Conservation (phyloP, 2,797 vertebrate species). For the Tamandua tetradactyla region DNA sequence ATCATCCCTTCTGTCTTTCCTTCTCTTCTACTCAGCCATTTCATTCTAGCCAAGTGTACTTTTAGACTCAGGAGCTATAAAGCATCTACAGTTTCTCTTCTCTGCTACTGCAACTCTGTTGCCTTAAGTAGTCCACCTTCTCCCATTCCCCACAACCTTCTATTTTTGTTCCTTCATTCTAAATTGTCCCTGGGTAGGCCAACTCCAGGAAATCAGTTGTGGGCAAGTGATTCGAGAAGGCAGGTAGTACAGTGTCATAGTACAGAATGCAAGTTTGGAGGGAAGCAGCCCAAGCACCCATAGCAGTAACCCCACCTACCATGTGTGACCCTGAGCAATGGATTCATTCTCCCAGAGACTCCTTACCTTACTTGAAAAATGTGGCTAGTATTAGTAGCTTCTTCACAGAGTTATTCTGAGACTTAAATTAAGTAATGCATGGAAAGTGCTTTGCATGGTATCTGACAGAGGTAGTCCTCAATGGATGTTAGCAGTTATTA, state of each 20-base stretch:
- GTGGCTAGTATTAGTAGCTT: background rate
- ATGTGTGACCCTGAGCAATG: background rate
- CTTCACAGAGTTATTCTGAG: background rate
- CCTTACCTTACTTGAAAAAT: conserved; percentile 13
- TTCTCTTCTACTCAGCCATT: conserved; percentile 63
- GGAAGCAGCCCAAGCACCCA: background rate
- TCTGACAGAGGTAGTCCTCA: background rate
- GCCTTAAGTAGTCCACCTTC: conserved; percentile 28
- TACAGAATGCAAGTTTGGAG: background rate
- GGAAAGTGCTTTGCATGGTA: background rate
- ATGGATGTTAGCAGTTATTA: background rate
- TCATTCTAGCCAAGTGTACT: conserved; percentile 53
- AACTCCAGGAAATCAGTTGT: conserved; percentile 23
- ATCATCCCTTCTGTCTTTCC: conserved; percentile 69
- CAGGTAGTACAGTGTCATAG: background rate
- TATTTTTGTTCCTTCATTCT: background rate
- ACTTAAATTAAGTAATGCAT: background rate
- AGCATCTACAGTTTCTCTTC: background rate
- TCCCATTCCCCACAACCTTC: background rate
- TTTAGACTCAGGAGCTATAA: conserved; percentile 28
- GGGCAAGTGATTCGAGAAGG: background rate
- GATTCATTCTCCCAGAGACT: background rate
- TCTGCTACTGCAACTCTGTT: background rate
- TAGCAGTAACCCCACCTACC: background rate
- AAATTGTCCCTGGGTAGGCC: background rate